Base-by-base conservation (phyloP, 37 sponge, comb jelly and placozoan species). In the Agelas oroides region DNA sequence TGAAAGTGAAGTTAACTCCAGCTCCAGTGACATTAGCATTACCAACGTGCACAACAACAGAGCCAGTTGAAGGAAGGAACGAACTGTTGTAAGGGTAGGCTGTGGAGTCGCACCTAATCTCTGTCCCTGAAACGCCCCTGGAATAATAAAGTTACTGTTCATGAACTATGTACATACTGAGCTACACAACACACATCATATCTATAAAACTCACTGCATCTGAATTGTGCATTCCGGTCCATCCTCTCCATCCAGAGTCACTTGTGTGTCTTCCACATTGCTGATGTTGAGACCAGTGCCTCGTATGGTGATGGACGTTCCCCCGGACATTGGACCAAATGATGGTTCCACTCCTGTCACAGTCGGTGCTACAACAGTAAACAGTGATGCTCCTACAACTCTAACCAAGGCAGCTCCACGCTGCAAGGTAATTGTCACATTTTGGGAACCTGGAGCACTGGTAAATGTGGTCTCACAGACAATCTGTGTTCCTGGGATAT, bases 241-340 rank as follows among this genome's bases (percentile, higher is more conserved):
- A 40, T 27, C n/a, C 15, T 35, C 39, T 74, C 66, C 89, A 75
- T 39, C 40, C 70, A 88, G 70, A 36, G 40, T 55, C 59, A 88
- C 77, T 70, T 2, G 64, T 24, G 86, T 82, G 28, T 40, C 69
- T 25, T 79, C 79, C 40, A 2, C 11, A 65, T 34, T 75, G 1
- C 93, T 88, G n/a, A 82, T 85, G 38, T 70, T 74, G 31, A 93
- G 63, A 71, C 82, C 17, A 5, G 13, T 24, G 18, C 94, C 94
- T 6, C 5, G 67, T 17, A 93, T 79, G 33, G 79, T 89, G 60
- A 93, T 78, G 1, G 62, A 40, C 16, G 89, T 86, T 65, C 94
- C 94, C 21, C 94, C 94, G 60, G 94, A 93, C 24, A 35, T 62
- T 8, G 94, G 94, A 11, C 94, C 94, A 24, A 41, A 38, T 24